phyloP scores from a whole-genome alignment of 2,113 vertebrate genomes.

The Pipra filicauda region DNA sequence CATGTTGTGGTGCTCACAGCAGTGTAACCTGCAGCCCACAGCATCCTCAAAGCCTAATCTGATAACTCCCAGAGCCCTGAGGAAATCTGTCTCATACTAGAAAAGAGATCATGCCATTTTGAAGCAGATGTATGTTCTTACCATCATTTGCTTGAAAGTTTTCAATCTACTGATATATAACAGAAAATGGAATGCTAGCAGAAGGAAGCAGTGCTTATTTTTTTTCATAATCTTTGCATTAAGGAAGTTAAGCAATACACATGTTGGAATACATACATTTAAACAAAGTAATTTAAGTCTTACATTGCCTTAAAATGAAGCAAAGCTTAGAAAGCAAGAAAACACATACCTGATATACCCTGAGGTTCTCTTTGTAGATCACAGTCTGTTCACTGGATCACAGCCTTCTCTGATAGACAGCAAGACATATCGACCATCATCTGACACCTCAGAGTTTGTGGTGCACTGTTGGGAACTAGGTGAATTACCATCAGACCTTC shows the following conservation, averaged over 20 bases:
- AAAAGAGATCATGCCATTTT: not conserved
- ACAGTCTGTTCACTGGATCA: conserved; percentile 93
- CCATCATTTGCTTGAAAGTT: not conserved
- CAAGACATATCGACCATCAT: conserved; percentile 90
- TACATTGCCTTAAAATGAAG: not conserved
- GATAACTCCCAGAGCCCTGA: not conserved
- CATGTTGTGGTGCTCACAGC: not conserved
- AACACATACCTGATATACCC: conserved; percentile 87
- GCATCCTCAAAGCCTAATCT: not conserved
- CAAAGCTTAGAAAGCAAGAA: not conserved
- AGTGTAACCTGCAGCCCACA: not conserved
- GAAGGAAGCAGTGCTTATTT: not conserved
- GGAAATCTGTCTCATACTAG: not conserved
- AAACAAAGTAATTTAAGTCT: not conserved
- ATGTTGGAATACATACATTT: not conserved
- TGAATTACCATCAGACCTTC: no score
- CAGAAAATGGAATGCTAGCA: not conserved
- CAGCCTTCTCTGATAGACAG: conserved; percentile 94
- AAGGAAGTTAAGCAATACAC: not conserved
- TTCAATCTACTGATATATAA: not conserved
- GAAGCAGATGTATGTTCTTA: conserved; percentile 43
- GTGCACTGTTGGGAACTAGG: no score
- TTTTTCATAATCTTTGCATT: not conserved
- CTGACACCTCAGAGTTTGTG: conserved; percentile 80
- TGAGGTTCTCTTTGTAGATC: conserved; percentile 83